Base-by-base conservation (phyloP, 2,113 vertebrate species). In the Pavo muticus region DNA sequence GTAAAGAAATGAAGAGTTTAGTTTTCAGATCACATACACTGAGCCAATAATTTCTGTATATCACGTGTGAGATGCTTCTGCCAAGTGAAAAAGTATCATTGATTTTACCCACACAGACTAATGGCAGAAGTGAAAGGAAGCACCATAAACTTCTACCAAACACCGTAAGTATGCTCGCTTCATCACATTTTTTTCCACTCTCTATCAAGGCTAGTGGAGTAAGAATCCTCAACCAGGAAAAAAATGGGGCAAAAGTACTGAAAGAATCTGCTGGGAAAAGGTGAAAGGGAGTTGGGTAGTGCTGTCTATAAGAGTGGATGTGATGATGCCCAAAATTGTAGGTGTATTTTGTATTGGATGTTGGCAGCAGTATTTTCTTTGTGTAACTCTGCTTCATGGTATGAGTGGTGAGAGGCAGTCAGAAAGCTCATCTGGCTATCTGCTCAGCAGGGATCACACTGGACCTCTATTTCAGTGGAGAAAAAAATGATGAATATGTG, bases 11-110 rank as follows among this genome's bases (percentile, higher is more conserved):
- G 2, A 42, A 78, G 64, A 37, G 59, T 15, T 37, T 71, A 74
- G n/a, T 45, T 25, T 88, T 95, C 91, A 71, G 50, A 77, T 87
- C 89, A 86, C 72, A 56, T 77, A 71, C 39, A 42, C 30, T 63
- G 64, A 92, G 50, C 37, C 50, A 87, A 77, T 81, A 77, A 56
- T 94, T 92, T 87, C 81, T 0, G 9, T 71, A 68, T 60, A 78
- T 92, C 87, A 91, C 0, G 0, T 93, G 84, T 63, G 30, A 88
- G 65, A 64, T 71, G 30, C 44, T 84, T 92, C 69, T 92, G 80
- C 88, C 72, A 90, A 88, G 35, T 90, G 25, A 90, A 65, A 90
- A 90, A 81, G 47, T 86, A 30, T 74, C 69, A 90, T 52, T 93
- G 88, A 94, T 96, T 95, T 94, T 81, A 67, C 29, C 56, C 23